These are phyloP conservation scores for Schizopygopsis malacanthus DNA, from an alignment of 2,797 vertebrate genomes.

Conservation along the genomic window DNA sequence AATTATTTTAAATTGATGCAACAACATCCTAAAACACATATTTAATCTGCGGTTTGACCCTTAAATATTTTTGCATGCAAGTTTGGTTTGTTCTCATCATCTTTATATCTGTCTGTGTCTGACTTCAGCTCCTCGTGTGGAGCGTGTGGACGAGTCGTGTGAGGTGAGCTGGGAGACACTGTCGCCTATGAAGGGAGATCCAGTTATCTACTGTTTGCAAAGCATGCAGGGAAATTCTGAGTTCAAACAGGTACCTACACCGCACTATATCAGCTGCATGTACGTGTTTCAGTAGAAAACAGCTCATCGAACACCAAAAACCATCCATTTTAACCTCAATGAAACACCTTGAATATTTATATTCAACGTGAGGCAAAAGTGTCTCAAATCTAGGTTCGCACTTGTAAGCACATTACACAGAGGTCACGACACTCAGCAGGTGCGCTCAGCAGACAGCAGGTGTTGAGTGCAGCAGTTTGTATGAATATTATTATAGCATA, in stretches of 20 bases:
- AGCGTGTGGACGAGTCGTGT: slow-evolving; percentile 90
- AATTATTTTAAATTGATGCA: not conserved
- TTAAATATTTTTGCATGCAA: not conserved
- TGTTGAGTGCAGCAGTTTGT: slow-evolving; percentile 55
- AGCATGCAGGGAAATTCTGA: slow-evolving; percentile 94
- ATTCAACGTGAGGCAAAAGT: not conserved
- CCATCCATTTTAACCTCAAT: not conserved
- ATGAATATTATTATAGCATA: slow-evolving; percentile 63
- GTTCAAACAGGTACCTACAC: slow-evolving; percentile 89
- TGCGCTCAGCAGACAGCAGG: slow-evolving; percentile 55
- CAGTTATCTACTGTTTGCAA: slow-evolving; percentile 92
- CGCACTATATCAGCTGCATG: not conserved
- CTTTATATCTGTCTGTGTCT: not conserved
- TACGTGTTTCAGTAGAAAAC: not conserved
- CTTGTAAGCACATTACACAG: not conserved
- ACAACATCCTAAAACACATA: not conserved
- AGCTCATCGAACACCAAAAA: not conserved
- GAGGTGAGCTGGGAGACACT: slow-evolving; percentile 93
- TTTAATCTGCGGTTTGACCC: not conserved
- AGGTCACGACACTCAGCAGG: not conserved
- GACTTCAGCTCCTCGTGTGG: slow-evolving; percentile 86
- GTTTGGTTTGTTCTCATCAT: not conserved
- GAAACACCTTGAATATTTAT: not conserved
- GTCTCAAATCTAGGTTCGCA: not conserved
- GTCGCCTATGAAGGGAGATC: slow-evolving; percentile 93